Evolutionary conservation across 2,113 vertebrate species (phyloP).

Genomic region (Ornithorhynchus anatinus): DNA sequence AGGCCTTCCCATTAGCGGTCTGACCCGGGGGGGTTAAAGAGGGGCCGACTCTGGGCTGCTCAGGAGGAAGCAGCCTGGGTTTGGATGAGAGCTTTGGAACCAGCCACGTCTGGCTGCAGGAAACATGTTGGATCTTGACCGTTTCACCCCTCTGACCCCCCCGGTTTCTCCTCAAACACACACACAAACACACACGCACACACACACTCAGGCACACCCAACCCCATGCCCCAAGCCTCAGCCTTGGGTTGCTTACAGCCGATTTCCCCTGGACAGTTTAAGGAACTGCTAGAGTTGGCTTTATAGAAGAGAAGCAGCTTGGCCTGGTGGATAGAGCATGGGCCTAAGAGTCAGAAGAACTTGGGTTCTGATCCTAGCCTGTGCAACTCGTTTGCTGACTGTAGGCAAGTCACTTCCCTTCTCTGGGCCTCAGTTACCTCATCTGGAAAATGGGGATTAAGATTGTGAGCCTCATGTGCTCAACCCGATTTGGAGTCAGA

Average conservation of each 20-base stretch:
- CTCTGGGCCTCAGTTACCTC: too few species aligned
- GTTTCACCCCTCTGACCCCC: neutral
- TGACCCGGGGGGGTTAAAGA: conserved; percentile 9
- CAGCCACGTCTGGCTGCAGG: neutral
- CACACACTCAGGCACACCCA: neutral
- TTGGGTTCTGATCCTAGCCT: too few species aligned
- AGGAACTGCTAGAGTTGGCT: too few species aligned
- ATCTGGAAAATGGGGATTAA: too few species aligned
- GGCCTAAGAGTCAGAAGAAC: too few species aligned
- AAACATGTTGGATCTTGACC: conserved; percentile 22
- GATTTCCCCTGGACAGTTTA: too few species aligned
- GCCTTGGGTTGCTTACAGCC: neutral
- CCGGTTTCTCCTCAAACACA: neutral
- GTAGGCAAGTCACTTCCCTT: too few species aligned
- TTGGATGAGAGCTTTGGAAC: conserved; percentile 35
- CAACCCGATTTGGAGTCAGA: too few species aligned
- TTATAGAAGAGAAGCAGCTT: too few species aligned
- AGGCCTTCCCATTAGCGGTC: neutral
- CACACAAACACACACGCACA: neutral
- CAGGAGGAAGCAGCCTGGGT: conserved; percentile 24
- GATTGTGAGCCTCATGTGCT: too few species aligned
- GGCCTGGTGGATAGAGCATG: too few species aligned
- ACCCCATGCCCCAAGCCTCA: neutral
- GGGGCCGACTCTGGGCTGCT: neutral
- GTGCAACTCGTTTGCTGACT: too few species aligned